A percentile compares a stretch with the other conserved stretches of the same genome.
These are phyloP conservation scores for Orussus abietinus DNA, from an alignment of 1,140 invertebrate species.

Conservation along the genomic window DNA sequence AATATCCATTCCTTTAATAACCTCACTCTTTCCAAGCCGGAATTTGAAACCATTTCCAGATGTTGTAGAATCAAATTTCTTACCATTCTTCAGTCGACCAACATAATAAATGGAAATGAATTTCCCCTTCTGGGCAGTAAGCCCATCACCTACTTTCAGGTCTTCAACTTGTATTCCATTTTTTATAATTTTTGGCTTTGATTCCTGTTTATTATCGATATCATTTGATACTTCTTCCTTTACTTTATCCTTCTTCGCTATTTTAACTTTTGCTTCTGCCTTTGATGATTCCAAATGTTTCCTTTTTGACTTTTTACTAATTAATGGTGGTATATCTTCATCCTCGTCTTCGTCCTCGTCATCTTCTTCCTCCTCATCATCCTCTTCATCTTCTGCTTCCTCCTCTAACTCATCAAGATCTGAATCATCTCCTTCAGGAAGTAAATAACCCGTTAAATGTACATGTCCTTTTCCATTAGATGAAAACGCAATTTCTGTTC, in stretches of 20 bases:
- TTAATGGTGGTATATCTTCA: conserved; percentile 21
- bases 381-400: conserved; percentile 43
- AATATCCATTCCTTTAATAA: conserved; percentile 89
- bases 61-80: conserved; percentile 70
- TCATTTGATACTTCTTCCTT: conserved; percentile 37
- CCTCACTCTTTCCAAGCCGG: conserved; percentile 75
- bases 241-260: conserved; percentile 30
- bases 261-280: conserved; percentile 17
- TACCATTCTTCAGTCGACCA: conserved; percentile 76
- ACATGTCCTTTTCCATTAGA: conserved; percentile 67
- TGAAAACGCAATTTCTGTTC: conserved; percentile 58
- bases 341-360: no score
- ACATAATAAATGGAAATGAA: conserved; percentile 74
- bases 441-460: conserved; percentile 72
- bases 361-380: no score
- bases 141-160: conserved; percentile 69
- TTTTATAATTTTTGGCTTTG: conserved; percentile 62
- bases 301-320: conserved; percentile 28
- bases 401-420: conserved; percentile 38
- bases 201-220: no score
- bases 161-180: conserved; percentile 79
- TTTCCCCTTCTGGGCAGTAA: conserved; percentile 73
- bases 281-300: conserved; percentile 26
- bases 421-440: conserved; percentile 52
- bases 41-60: conserved; percentile 83